Conservation (phyloP, 1,140 invertebrate species). For the Formica selysi region DNA sequence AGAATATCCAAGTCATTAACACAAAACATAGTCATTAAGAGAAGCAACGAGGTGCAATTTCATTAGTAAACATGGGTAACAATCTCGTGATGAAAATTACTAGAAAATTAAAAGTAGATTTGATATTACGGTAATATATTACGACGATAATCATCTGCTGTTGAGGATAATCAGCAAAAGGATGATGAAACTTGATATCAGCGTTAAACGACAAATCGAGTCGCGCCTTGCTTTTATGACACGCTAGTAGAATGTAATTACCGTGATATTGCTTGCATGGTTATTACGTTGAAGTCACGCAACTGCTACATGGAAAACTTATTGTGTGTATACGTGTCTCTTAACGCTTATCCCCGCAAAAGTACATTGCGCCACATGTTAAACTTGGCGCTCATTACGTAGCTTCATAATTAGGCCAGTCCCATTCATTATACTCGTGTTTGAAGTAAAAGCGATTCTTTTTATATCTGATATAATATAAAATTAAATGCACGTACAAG, state of each 20-base stretch:
- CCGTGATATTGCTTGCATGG: constrained; percentile 17
- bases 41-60: not conserved
- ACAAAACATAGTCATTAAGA: constrained; percentile 17
- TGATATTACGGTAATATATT: constrained; percentile 18
- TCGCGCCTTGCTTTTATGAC: constrained; percentile 19
- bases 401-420: constrained; percentile 24
- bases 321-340: constrained; percentile 16
- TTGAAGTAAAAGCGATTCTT: not conserved
- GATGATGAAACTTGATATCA: constrained; percentile 12
- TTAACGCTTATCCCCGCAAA: constrained; percentile 16
- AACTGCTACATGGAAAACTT: constrained; percentile 26
- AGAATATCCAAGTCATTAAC: constrained; percentile 38
- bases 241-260: constrained; percentile 50
- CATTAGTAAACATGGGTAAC: not conserved
- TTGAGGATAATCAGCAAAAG: constrained; percentile 1
- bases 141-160: not conserved
- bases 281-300: constrained; percentile 46
- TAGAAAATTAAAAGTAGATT: not conserved
- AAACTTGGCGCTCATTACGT: constrained; percentile 32
- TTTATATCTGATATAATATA: constrained; percentile 15
- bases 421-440: constrained; percentile 12
- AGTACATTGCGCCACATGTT: constrained; percentile 6
- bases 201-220: constrained; percentile 39
- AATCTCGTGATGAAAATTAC: not conserved
- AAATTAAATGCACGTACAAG: constrained; percentile 2